phyloP scores from a whole-genome alignment of 2,113 vertebrate genomes.

The Otis tarda region DNA sequence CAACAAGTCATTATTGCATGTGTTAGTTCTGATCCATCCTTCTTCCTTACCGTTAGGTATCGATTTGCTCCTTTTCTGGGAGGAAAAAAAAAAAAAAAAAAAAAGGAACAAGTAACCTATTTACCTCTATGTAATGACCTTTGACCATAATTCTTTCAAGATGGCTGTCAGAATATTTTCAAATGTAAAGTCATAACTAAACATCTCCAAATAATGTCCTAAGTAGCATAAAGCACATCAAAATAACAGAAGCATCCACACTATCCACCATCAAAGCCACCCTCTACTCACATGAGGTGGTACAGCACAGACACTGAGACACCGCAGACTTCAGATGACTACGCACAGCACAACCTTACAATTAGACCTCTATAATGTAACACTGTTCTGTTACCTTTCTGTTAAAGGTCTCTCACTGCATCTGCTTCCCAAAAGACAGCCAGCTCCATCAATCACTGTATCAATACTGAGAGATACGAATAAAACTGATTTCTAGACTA shows the following conservation, averaged over 20 bases:
- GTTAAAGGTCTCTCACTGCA: neutral
- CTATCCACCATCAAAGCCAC: neutral
- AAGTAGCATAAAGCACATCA: neutral
- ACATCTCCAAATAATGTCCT: neutral
- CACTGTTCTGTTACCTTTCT: neutral
- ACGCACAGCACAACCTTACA: neutral
- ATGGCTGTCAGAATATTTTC: neutral
- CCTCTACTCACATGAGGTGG: fast-evolving
- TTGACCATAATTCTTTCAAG: neutral
- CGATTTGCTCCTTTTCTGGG: constrained; percentile 85
- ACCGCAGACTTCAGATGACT: fast-evolving
- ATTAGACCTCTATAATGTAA: neutral
- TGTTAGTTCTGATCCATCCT: constrained; percentile 75
- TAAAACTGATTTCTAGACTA: neutral
- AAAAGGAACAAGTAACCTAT: neutral
- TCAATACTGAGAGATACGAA: neutral
- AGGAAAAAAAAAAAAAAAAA: neutral
- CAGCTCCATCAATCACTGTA: neutral
- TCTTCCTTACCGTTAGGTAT: constrained; percentile 90
- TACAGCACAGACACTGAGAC: neutral
- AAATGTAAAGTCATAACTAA: neutral
- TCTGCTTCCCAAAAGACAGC: neutral
- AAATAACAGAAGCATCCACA: neutral
- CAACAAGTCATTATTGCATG: constrained; percentile 79
- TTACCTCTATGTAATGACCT: neutral